phyloP scores from a whole-genome alignment of 2,888 invertebrate species.

The Biston betularia region DNA sequence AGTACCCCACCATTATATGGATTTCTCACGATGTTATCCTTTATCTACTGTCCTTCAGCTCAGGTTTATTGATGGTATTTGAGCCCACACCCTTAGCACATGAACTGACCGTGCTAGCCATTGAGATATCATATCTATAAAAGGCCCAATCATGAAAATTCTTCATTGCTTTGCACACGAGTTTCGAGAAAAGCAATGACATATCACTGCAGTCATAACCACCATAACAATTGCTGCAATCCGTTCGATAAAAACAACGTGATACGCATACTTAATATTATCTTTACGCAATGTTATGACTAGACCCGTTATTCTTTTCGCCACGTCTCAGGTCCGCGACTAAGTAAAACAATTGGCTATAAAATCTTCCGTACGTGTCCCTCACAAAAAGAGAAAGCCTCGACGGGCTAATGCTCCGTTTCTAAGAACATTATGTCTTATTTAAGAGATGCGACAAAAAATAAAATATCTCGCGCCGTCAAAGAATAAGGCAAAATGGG shows the following conservation, averaged over 20 bases:
- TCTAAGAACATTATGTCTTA: slow-evolving; percentile 85
- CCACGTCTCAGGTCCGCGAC: slow-evolving; percentile 62
- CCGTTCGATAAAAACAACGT: slow-evolving; percentile 26
- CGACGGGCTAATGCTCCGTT: slow-evolving; percentile 75
- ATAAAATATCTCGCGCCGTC: slow-evolving; percentile 72
- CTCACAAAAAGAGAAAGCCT: slow-evolving; percentile 80
- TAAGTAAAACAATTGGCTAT: slow-evolving; percentile 83
- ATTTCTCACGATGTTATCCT: too few species aligned
- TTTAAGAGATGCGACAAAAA: slow-evolving; percentile 81
- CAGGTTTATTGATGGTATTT: too few species aligned
- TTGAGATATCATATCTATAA: too few species aligned
- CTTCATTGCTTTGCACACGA: background rate
- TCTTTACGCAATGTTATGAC: slow-evolving; percentile 44
- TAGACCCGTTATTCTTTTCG: slow-evolving; percentile 52
- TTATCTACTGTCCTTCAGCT: too few species aligned
- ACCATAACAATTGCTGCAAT: background rate
- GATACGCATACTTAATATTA: slow-evolving; percentile 30
- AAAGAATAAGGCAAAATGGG: slow-evolving; percentile 79
- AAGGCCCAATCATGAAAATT: background rate
- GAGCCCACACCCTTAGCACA: too few species aligned
- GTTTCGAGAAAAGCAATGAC: slow-evolving; percentile 1
- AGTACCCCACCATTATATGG: too few species aligned
- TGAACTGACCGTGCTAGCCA: too few species aligned
- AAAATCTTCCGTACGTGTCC: slow-evolving; percentile 80
- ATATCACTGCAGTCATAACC: background rate